Percentiles rank a stretch among this genome's conserved stretches.
Conservation (phyloP, 2,888 invertebrate species). For the Drosophila affinis region DNA sequence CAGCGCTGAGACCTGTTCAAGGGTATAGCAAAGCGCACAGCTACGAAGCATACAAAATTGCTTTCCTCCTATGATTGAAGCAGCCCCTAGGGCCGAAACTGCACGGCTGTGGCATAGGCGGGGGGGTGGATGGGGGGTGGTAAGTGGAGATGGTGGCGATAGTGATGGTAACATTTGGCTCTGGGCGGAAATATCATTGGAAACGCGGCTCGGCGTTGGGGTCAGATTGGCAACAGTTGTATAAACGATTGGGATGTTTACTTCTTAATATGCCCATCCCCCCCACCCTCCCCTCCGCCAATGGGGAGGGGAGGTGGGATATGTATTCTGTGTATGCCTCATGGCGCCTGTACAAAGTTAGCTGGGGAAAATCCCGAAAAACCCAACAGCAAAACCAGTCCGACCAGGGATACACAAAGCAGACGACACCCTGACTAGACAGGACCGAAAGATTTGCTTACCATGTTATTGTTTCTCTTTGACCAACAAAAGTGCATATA, state of each 20-base stretch:
- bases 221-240: conserved; percentile 75
- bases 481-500: no score
- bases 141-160: not conserved
- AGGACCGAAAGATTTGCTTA: no score
- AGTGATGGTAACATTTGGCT: conserved; percentile 24
- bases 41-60: conserved; percentile 69
- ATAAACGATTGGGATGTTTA: conserved; percentile 74
- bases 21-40: conserved; percentile 55
- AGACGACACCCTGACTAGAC: conserved; percentile 32
- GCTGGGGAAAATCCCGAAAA: not conserved
- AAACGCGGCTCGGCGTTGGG: conserved; percentile 35
- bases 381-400: conserved; percentile 44
- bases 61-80: conserved; percentile 65
- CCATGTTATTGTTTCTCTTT: no score
- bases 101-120: not conserved
- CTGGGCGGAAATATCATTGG: conserved; percentile 66
- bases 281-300: no score
- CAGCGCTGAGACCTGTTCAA: not conserved
- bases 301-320: not conserved
- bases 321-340: not conserved
- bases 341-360: not conserved
- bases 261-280: conserved; percentile 59
- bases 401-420: not conserved
- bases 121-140: not conserved
- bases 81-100: conserved; percentile 43